A percentile compares a stretch with the other conserved stretches of the same genome.
Conservation (phyloP, 2,797 vertebrate genomes). For the Picus viridis region DNA sequence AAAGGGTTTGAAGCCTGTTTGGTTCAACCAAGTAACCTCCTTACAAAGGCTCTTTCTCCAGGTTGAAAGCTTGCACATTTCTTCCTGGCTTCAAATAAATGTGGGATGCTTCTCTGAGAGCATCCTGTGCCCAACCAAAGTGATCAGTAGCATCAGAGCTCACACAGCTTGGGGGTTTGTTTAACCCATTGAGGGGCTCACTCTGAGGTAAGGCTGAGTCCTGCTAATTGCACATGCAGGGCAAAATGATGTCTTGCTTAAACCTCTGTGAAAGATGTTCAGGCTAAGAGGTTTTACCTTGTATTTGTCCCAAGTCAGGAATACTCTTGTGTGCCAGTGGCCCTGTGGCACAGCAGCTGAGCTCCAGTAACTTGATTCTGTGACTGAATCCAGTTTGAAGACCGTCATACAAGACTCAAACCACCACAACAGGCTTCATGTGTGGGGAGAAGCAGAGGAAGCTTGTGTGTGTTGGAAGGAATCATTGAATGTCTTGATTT, state of each 20-base stretch:
- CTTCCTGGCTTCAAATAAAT: background rate
- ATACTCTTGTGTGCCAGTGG: background rate
- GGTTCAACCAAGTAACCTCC: background rate
- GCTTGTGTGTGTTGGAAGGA: background rate
- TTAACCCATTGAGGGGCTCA: background rate
- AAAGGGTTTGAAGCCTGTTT: background rate
- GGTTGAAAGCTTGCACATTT: background rate
- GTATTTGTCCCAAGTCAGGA: background rate
- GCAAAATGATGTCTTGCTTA: background rate
- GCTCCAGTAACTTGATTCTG: background rate
- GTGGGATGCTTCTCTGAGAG: background rate
- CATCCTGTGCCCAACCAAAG: background rate
- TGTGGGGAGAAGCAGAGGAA: background rate
- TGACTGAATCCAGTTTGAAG: background rate
- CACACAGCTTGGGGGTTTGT: rapidly evolving
- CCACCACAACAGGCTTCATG: rapidly evolving
- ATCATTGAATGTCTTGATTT: no score
- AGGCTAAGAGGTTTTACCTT: background rate
- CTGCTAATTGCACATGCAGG: rapidly evolving
- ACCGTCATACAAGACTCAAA: background rate
- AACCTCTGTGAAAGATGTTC: background rate
- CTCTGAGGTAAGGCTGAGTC: background rate
- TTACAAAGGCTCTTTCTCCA: background rate
- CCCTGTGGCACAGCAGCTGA: background rate
- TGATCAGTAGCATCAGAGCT: background rate